Percentiles rank a stretch among this genome's conserved stretches.
These are phyloP conservation scores for Nasonia longicornis DNA, from an alignment of 1,140 invertebrate genomes.

Conservation along the genomic window DNA sequence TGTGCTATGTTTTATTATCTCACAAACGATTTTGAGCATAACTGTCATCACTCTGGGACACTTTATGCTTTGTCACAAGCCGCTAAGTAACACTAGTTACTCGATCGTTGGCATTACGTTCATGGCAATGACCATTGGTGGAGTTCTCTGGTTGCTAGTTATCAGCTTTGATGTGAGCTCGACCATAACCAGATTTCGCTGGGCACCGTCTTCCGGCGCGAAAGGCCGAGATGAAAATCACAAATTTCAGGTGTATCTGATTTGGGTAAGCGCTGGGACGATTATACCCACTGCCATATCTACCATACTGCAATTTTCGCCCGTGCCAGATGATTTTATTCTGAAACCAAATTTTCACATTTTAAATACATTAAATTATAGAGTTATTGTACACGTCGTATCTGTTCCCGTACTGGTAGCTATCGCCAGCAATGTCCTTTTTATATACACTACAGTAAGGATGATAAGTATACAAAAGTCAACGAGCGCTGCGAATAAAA, in stretches of 20 bases:
- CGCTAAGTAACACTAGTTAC: slow-evolving; percentile 34
- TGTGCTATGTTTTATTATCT: slow-evolving; percentile 51
- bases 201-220: slow-evolving; percentile 46
- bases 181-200: slow-evolving; percentile 58
- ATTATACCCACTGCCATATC: slow-evolving; percentile 50
- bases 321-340: slow-evolving; percentile 52
- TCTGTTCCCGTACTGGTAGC: slow-evolving; percentile 50
- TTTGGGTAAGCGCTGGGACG: slow-evolving; percentile 48
- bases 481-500: slow-evolving; percentile 44
- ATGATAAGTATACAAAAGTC: slow-evolving; percentile 51
- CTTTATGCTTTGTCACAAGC: slow-evolving; percentile 52
- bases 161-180: slow-evolving; percentile 60
- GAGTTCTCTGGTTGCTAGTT: slow-evolving; percentile 55
- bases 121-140: slow-evolving; percentile 54
- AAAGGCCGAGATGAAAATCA: slow-evolving; percentile 49
- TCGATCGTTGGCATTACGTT: slow-evolving; percentile 51
- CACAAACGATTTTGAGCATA: slow-evolving; percentile 50
- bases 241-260: slow-evolving; percentile 55
- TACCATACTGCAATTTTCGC: slow-evolving; percentile 50
- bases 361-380: slow-evolving; percentile 49
- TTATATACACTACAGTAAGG: slow-evolving; percentile 56
- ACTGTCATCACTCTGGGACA: slow-evolving; percentile 51
- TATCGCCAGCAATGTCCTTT: slow-evolving; percentile 53
- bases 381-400: slow-evolving; percentile 53
- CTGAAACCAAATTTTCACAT: slow-evolving; percentile 56